phyloP scores from a whole-genome alignment of 37 sponge, comb jelly and placozoan species.

The Mnemiopsis leidyi region DNA sequence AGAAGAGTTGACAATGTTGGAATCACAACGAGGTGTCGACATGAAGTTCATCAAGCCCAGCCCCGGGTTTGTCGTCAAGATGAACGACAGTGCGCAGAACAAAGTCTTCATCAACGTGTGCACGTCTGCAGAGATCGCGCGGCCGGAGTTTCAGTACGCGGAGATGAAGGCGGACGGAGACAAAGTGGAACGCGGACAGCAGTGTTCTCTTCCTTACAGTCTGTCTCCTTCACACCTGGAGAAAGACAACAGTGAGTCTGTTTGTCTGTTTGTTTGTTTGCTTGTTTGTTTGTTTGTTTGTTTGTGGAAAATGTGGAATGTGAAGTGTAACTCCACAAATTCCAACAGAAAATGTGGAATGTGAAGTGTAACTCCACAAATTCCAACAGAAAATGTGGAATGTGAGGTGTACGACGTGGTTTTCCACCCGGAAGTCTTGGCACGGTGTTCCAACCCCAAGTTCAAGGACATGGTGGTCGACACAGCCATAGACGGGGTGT shows the following conservation, averaged over 20 bases:
- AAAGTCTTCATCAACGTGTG: slow-evolving; percentile 81
- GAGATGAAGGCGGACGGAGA: not conserved
- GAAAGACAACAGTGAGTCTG: slow-evolving; percentile 28
- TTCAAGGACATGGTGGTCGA: slow-evolving; percentile 77
- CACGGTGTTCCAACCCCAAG: slow-evolving; percentile 62
- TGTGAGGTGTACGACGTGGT: slow-evolving; percentile 78
- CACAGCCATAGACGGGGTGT: slow-evolving; percentile 78
- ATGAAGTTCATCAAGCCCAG: slow-evolving; percentile 82
- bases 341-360: not conserved
- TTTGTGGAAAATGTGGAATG: not conserved
- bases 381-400: slow-evolving; percentile 67
- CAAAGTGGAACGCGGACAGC: slow-evolving; percentile 70
- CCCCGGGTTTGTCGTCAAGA: slow-evolving; percentile 89
- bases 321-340: not conserved
- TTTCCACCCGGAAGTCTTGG: slow-evolving; percentile 71
- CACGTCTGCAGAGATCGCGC: slow-evolving; percentile 61
- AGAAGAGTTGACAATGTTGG: slow-evolving; percentile 81
- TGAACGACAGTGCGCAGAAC: slow-evolving; percentile 58
- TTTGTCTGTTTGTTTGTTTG: too few relatives aligned
- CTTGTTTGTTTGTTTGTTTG: too few relatives aligned
- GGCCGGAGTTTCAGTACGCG: slow-evolving; percentile 67
- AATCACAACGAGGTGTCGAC: slow-evolving; percentile 81
- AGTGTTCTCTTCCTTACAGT: slow-evolving; percentile 82
- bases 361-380: not conserved
- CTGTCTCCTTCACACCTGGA: not conserved